Conservation (phyloP, 2,113 vertebrate species). For the Gymnarchus niloticus region DNA sequence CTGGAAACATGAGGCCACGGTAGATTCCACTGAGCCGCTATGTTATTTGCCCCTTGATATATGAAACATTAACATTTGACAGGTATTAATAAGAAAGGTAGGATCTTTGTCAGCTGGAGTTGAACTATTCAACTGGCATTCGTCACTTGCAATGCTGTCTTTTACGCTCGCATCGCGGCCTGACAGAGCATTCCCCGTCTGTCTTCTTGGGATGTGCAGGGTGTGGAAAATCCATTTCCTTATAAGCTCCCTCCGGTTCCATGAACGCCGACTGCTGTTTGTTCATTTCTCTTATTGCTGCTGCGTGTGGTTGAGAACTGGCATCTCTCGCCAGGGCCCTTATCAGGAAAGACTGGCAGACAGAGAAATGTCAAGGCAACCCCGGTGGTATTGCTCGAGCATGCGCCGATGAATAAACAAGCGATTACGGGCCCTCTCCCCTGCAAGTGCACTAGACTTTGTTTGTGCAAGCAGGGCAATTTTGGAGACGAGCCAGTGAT, state of each 20-base stretch:
- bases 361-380: conserved; percentile 32
- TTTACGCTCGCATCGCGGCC: background rate
- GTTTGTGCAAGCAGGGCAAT: background rate
- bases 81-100: background rate
- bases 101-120: too few species aligned
- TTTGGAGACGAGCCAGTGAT: background rate
- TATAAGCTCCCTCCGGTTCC: background rate
- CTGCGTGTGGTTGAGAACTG: conserved; percentile 21
- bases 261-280: background rate
- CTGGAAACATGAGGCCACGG: background rate
- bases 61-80: background rate
- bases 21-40: too few species aligned
- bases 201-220: background rate
- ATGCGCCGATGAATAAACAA: conserved; percentile 35
- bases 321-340: conserved; percentile 30
- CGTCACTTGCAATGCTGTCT: background rate
- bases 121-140: too few species aligned
- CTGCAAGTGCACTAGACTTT: background rate
- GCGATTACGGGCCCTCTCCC: conserved; percentile 25
- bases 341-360: conserved; percentile 32
- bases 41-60: background rate
- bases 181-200: background rate
- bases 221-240: background rate
- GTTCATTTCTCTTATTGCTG: background rate
- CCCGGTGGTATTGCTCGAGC: conserved; percentile 33